Conservation (phyloP, 2,888 invertebrate species). For the Cacoxenus indagator region DNA sequence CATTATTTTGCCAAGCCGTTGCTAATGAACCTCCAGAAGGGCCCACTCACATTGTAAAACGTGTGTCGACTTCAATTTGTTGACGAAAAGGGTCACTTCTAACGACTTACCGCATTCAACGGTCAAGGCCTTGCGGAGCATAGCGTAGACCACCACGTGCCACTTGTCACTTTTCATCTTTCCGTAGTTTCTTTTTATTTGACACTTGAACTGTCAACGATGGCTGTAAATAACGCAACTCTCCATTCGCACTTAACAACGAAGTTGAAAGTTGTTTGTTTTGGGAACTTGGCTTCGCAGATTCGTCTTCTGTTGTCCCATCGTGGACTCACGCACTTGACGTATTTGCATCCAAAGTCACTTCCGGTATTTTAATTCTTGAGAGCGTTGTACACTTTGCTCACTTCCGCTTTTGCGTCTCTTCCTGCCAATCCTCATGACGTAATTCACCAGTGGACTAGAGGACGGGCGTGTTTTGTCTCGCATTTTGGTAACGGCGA, state of each 20-base stretch:
- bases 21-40: too few relatives aligned
- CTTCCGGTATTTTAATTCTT: constrained; percentile 24
- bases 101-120: constrained; percentile 29
- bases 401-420: neutral
- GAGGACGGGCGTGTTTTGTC: neutral
- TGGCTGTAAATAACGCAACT: neutral
- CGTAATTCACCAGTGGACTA: neutral
- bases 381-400: constrained; percentile 6
- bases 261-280: neutral
- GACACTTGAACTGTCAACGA: constrained; percentile 10
- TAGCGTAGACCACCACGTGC: constrained; percentile 35
- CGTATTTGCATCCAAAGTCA: constrained; percentile 28
- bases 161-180: constrained; percentile 26
- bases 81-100: constrained; percentile 30
- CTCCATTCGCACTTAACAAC: neutral
- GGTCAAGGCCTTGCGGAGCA: constrained; percentile 34
- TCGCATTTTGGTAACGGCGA: neutral
- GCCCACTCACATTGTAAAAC: constrained; percentile 16
- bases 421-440: neutral
- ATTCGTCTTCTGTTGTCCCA: constrained; percentile 13
- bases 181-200: constrained; percentile 3
- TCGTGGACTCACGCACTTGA: constrained; percentile 26
- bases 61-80: constrained; percentile 11
- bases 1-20: too few relatives aligned
- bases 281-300: constrained; percentile 8